Base-by-base conservation (phyloP, 2,888 invertebrate genomes). In the Phytoseiulus persimilis region DNA sequence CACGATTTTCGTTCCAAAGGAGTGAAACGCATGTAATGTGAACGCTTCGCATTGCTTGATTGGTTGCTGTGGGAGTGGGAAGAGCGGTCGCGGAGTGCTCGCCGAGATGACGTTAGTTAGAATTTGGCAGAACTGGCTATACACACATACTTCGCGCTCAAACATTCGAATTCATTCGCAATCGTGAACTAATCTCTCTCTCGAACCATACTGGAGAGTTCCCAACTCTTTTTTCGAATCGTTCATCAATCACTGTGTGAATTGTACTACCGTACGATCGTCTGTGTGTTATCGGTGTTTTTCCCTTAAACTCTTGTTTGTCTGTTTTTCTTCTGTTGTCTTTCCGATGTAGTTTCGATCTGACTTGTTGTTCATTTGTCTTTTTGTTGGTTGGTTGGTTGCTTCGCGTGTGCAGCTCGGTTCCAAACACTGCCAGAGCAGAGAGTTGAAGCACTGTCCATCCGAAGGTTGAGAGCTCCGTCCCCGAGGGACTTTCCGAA, bases 91-190 rank as follows among this genome's bases (percentile, higher is more conserved):
- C 65, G 65, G 65, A 65, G 65, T 28, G 65, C 65, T 65, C 65
- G 65, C 65, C 18, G 14, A 65, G 65, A 65, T 65, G 65, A 65
- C 65, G 28, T 23, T 65, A 1, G 23, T 65, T 65, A 28, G 65
- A 65, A 65, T 65, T 65, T 65, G 65, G 65, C 65, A 65, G 65
- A 65, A 65, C 65, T 65, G 65, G 65, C 65, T 65, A 65, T 65
- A 65, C 65, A 65, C 65, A 28, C 65, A 65, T 65, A 14, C 65
- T 65, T 28, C 18, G 65, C 65, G 65, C 65, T 6, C 65, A 28
- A 18, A 65, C 65, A 65, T 28, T 65, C 65, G 65, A 65, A 65
- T 65, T 65, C 65, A 65, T 18, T 28, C 65, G 65, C 18, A 6
- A 65, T 65, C 65, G 23, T 65, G 5, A 65, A 23, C 65, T 65